A percentile compares a stretch with the other conserved stretches of the same genome.
Conservation (phyloP, 2,113 vertebrate genomes). For the Callorhinus ursinus region DNA sequence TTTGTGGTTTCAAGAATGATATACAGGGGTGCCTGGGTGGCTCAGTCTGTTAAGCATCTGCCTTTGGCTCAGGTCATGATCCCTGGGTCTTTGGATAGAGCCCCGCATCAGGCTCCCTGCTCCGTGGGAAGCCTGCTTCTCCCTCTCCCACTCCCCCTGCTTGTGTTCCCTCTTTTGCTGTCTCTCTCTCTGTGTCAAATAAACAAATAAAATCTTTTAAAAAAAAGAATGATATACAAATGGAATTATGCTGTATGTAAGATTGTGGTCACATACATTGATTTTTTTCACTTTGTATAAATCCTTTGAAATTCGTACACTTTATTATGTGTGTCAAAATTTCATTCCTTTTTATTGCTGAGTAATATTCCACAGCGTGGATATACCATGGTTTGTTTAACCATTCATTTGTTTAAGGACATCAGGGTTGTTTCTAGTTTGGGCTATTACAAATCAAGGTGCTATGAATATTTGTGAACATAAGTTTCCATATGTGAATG, state of each 20-base stretch:
- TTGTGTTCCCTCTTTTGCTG: too few relatives aligned
- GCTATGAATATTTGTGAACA: neutral
- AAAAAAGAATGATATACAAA: neutral
- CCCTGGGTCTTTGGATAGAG: too few relatives aligned
- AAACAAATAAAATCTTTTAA: too few relatives aligned
- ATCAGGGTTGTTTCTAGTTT: neutral
- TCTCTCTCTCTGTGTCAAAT: too few relatives aligned
- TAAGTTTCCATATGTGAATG: neutral
- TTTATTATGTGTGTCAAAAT: neutral
- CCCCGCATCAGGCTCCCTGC: too few relatives aligned
- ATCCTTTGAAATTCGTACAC: neutral
- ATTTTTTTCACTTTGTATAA: neutral
- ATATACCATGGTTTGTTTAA: neutral
- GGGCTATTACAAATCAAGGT: neutral
- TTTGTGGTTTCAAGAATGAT: neutral
- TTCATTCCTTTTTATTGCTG: neutral
- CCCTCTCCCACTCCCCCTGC: too few relatives aligned
- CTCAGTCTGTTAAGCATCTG: too few relatives aligned
- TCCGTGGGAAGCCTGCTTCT: too few relatives aligned
- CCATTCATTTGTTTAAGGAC: neutral
- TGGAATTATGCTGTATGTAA: neutral
- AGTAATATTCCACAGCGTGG: neutral
- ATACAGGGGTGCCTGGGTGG: neutral
- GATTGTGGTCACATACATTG: neutral
- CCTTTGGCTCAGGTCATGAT: too few relatives aligned